Evolutionary conservation across 2,113 vertebrate species (phyloP).

Genomic region (Fregetta grallaria): DNA sequence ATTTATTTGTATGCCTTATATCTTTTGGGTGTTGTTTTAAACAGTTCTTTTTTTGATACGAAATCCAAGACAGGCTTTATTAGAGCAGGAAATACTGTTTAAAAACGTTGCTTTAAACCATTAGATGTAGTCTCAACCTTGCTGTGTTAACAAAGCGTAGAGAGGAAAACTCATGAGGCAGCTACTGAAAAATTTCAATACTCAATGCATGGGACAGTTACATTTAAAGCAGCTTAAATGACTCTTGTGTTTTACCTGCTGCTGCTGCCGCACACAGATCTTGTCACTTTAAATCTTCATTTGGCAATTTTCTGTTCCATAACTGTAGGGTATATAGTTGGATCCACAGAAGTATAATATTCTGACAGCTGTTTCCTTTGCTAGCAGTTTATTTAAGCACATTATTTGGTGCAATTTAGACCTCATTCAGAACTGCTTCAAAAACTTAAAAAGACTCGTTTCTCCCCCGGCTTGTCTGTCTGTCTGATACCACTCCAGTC

Average conservation of each 20-base stretch:
- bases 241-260: constrained; percentile 16
- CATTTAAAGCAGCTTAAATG: constrained; percentile 39
- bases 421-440: constrained; percentile 50
- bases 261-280: constrained; percentile 14
- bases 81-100: background rate
- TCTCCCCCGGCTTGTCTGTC: constrained; percentile 22
- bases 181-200: background rate
- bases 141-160: background rate
- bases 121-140: background rate
- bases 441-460: constrained; percentile 54
- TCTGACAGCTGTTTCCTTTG: constrained; percentile 65
- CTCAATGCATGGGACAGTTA: background rate
- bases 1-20: background rate
- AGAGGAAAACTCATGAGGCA: background rate
- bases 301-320: constrained; percentile 50
- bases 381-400: constrained; percentile 66
- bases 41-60: background rate
- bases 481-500: constrained; percentile 20
- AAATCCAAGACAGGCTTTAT: background rate
- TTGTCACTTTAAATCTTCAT: constrained; percentile 60
- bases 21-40: background rate
- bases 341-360: constrained; percentile 52
- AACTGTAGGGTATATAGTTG: constrained; percentile 56
- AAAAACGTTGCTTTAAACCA: background rate
- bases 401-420: constrained; percentile 63